Evolutionary conservation across 2,888 invertebrate genomes (phyloP), one percentile per base, ranked within the genome.

Genomic region (Plebejus anna): DNA sequence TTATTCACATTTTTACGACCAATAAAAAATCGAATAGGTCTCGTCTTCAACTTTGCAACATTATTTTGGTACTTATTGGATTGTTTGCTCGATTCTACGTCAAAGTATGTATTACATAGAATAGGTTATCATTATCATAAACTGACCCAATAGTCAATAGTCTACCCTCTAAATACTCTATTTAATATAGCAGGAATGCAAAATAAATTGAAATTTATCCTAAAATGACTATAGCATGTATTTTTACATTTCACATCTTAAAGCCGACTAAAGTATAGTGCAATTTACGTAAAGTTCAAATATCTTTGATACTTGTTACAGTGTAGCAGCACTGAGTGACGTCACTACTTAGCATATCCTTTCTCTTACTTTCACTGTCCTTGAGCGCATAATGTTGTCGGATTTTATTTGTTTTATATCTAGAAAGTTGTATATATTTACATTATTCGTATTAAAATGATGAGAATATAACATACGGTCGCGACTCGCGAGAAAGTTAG

Each of bases 331-430:
- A 78, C 71, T 75, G 55, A 61, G 77, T 82, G 81, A 81, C 77
- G 81, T 89, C 88, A 89, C 86, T 86, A 80, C 78, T 82, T 83
- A 84, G 85, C 85, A 86, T 85, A 88, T 90, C 91, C 90, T 91
- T 90, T 91, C 90, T 87, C 89, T 87, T 81, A 88, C 92, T 93
- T 93, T 93, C 92, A 87, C 92, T 86, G 89, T 91, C 92, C 92
- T 92, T 92, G 89, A 86, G 86, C 82, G 85, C 82, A 83, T 84
- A 77, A 72, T 73, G 51, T 47, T 47, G 47, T 51, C 47, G 42
- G 47, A 73, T 73, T 73, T 51, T 72, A 47, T 47, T 72, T 73
- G 73, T 73, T 73, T 73, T 55, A 73, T 55, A 72, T 72, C 51
- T 72, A 72, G 72, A 73, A 73, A 51, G 51, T 73, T 73, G 47